Percentiles rank a stretch among this genome's conserved stretches.
Evolutionary conservation across 2,888 invertebrate species (phyloP).

Genomic region (Reticulitermes lucifugus): DNA sequence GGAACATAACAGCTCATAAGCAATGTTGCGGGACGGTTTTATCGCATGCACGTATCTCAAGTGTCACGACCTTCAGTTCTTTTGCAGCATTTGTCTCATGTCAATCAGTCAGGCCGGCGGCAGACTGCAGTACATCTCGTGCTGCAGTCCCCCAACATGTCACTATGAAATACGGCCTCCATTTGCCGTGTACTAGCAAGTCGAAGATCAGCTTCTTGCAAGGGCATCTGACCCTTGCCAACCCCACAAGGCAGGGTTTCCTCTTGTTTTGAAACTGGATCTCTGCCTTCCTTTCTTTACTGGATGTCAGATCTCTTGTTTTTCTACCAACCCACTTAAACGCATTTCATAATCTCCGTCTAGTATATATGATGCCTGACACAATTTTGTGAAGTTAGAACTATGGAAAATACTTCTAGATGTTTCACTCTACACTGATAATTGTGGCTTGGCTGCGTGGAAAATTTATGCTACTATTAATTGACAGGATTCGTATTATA

Average conservation of each 20-base stretch:
- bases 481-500: too few species aligned
- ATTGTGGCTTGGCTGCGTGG: too few species aligned
- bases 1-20: not conserved
- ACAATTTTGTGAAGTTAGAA: too few species aligned
- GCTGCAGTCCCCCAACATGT: not conserved
- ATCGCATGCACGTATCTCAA: not conserved
- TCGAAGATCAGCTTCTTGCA: not conserved
- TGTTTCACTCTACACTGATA: too few species aligned
- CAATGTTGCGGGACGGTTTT: not conserved
- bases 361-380: too few species aligned
- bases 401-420: too few species aligned
- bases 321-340: not conserved
- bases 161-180: conserved; percentile 23
- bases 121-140: not conserved
- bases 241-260: not conserved
- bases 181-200: not conserved
- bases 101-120: not conserved
- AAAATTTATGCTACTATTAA: too few species aligned
- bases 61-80: not conserved
- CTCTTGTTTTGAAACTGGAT: conserved; percentile 28
- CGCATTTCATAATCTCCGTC: not conserved
- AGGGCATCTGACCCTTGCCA: conserved; percentile 8
- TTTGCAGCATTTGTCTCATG: not conserved
- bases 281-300: not conserved
- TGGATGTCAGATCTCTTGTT: not conserved